phyloP scores from a whole-genome alignment of 2,797 vertebrate species.

The Hozukius guyotensis region DNA sequence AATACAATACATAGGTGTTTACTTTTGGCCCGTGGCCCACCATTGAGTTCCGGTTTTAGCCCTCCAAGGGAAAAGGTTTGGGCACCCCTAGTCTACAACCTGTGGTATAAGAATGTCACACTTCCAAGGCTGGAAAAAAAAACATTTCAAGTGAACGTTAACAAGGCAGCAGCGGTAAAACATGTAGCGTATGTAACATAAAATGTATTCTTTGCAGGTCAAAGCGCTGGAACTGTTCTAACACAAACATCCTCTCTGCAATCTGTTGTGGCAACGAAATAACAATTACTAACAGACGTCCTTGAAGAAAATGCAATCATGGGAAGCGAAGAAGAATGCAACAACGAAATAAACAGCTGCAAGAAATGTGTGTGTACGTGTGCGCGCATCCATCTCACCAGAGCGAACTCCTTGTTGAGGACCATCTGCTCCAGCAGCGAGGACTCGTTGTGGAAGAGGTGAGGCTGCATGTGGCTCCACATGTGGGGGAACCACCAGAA shows the following conservation, averaged over 20 bases:
- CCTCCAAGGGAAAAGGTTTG: too few relatives aligned
- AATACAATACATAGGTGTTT: too few relatives aligned
- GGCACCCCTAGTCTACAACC: not conserved
- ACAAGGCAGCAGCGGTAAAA: not conserved
- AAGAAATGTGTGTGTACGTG: slow-evolving; percentile 17
- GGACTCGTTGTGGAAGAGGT: slow-evolving; percentile 96
- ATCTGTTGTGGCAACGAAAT: slow-evolving; percentile 26
- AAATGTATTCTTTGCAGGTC: not conserved
- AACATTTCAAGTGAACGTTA: not conserved
- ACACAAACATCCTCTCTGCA: slow-evolving; percentile 12
- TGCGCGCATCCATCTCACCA: slow-evolving; percentile 83
- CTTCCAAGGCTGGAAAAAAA: not conserved
- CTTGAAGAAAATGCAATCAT: slow-evolving; percentile 54
- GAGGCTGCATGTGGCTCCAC: slow-evolving; percentile 99
- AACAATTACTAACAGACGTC: slow-evolving; percentile 36
- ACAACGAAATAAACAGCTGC: slow-evolving; percentile 38
- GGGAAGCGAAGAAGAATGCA: slow-evolving; percentile 23
- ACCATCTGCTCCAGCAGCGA: slow-evolving; percentile 97
- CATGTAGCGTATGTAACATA: not conserved
- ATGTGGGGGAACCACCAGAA: slow-evolving; percentile 99
- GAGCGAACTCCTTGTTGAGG: slow-evolving; percentile 96
- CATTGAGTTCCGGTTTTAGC: too few relatives aligned
- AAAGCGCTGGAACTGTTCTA: not conserved
- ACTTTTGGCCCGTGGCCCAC: too few relatives aligned
- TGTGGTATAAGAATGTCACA: not conserved